Evolutionary conservation across 2,113 vertebrate species (phyloP).

Genomic region (Macroglossus sobrinus): DNA sequence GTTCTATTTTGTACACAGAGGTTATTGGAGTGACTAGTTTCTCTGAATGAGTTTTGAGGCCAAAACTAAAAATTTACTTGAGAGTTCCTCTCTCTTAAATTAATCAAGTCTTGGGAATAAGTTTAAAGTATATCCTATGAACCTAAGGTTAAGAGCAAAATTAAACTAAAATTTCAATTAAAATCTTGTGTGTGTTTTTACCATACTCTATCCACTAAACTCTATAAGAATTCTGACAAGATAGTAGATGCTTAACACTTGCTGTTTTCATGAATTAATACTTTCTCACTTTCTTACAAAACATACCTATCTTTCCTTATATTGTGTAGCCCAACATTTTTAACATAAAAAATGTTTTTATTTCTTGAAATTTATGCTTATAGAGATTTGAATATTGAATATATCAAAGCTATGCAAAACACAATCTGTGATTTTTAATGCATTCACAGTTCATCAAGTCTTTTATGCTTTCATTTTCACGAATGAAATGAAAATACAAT

Average conservation of each 20-base stretch:
- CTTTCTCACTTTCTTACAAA: not conserved
- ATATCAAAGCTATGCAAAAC: not conserved
- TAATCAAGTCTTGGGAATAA: too few relatives aligned
- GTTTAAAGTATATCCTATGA: not conserved
- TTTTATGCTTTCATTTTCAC: not conserved
- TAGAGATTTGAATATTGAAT: not conserved
- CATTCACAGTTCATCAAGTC: not conserved
- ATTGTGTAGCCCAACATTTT: not conserved
- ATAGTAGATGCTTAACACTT: not conserved
- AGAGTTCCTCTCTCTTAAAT: not conserved
- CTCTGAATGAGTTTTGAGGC: not conserved
- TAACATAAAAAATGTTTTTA: not conserved
- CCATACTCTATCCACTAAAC: not conserved
- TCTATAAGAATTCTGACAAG: not conserved
- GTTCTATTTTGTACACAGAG: not conserved
- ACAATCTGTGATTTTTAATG: not conserved
- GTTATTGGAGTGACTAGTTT: not conserved
- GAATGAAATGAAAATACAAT: not conserved
- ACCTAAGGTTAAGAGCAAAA: not conserved
- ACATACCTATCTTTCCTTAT: not conserved
- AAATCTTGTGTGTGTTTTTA: not conserved
- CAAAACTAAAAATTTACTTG: not conserved
- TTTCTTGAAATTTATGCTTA: not conserved
- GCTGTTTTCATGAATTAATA: not conserved
- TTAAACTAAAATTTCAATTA: not conserved